These are phyloP conservation scores for Nipponacmea schrenckii DNA, from an alignment of 2,888 invertebrate species.

Conservation along the genomic window DNA sequence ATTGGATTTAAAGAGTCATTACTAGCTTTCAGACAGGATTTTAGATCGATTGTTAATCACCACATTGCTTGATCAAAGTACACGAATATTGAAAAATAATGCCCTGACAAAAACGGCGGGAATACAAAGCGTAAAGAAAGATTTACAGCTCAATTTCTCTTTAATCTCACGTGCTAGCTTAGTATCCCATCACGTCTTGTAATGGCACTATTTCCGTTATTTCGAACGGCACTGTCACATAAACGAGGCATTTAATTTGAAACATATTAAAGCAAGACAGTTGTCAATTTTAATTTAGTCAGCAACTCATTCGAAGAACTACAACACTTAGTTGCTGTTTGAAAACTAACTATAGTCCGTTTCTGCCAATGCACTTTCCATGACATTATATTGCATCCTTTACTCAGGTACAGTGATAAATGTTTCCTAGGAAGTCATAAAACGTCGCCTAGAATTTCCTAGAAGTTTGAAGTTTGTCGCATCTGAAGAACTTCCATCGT, in stretches of 20 bases:
- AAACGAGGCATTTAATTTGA: conserved; percentile 8
- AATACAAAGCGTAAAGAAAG: conserved; percentile 7
- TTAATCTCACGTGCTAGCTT: conserved; percentile 9
- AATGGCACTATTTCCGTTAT: conserved; percentile 8
- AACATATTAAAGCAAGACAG: conserved; percentile 8
- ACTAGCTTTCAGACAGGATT: too few relatives aligned
- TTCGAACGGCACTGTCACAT: conserved; percentile 2
- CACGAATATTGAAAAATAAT: not conserved
- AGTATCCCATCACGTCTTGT: conserved; percentile 7
- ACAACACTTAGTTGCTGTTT: not conserved
- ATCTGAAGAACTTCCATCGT: too few relatives aligned
- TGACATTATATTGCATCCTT: too few relatives aligned
- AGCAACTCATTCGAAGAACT: not conserved
- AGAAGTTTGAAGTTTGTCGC: too few relatives aligned
- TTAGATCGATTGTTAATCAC: too few relatives aligned
- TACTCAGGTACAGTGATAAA: too few relatives aligned
- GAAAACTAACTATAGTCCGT: not conserved
- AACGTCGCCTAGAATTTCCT: too few relatives aligned
- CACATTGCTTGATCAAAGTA: not conserved
- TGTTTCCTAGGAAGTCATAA: too few relatives aligned
- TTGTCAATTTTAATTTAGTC: conserved; percentile 9
- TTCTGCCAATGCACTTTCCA: not conserved
- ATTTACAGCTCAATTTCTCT: conserved; percentile 8
- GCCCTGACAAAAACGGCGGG: conserved; percentile 1
- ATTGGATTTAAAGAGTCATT: too few relatives aligned